Percentiles rank a stretch among this genome's conserved stretches.
Conservation (phyloP, 2,113 vertebrate species). For the Xyrauchen texanus region DNA sequence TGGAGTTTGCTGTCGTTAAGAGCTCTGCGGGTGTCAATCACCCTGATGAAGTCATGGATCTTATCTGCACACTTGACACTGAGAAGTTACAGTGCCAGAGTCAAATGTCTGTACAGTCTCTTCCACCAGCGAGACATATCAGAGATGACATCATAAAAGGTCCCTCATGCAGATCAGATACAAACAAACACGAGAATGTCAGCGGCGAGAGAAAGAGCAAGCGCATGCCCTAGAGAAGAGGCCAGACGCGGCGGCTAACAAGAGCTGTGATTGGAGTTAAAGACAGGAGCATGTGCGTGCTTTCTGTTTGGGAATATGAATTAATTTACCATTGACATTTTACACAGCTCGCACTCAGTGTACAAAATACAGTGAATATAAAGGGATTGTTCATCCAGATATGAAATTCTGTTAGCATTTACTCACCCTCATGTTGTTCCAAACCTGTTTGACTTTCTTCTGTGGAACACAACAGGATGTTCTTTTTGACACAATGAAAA, state of each 20-base stretch:
- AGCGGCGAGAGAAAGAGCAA: conserved; percentile 12
- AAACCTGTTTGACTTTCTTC: too few relatives aligned
- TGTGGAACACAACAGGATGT: too few relatives aligned
- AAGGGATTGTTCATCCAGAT: not conserved
- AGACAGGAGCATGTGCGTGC: too few relatives aligned
- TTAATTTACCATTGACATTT: not conserved
- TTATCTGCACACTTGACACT: conserved; percentile 52
- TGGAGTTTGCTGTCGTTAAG: conserved; percentile 11
- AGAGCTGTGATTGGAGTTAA: not conserved
- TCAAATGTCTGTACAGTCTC: conserved; percentile 47
- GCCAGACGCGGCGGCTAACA: not conserved
- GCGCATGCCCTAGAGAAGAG: conserved; percentile 5
- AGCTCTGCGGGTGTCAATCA: conserved; percentile 7
- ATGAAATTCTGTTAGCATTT: too few relatives aligned
- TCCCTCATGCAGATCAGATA: conserved; percentile 32
- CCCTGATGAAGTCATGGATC: conserved; percentile 8
- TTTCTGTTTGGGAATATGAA: not conserved
- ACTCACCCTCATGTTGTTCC: too few relatives aligned
- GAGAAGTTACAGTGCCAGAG: conserved; percentile 50
- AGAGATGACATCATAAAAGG: conserved; percentile 45
- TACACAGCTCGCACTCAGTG: not conserved
- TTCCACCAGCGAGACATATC: conserved; percentile 22
- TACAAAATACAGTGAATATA: not conserved
- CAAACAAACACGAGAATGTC: conserved; percentile 35
- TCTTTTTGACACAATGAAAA: too few relatives aligned